Conservation (phyloP, 2,113 vertebrate genomes). For the Rhinolophus sinicus region DNA sequence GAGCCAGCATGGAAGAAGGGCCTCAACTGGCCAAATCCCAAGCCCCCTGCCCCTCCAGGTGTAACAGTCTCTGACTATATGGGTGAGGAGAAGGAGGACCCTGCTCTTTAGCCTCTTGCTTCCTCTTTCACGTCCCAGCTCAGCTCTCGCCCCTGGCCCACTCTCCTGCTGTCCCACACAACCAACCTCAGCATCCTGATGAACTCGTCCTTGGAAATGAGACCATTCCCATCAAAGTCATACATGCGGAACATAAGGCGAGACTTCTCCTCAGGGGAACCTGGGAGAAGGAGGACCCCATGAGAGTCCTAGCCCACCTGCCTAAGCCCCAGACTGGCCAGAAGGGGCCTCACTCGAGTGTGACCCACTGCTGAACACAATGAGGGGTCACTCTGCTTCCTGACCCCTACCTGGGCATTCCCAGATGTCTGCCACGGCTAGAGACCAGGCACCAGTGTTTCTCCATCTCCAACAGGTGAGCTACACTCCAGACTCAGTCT, state of each 20-base stretch:
- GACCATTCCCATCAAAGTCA: slow-evolving; percentile 89
- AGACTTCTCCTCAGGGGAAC: slow-evolving; percentile 92
- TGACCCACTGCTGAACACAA: background rate
- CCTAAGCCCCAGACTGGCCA: background rate
- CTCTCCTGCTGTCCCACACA: background rate
- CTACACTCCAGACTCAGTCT: background rate
- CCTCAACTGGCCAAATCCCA: background rate
- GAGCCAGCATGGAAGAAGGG: background rate
- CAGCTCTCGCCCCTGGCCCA: background rate
- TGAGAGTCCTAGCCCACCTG: background rate
- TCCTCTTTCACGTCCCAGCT: background rate
- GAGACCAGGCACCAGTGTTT: background rate
- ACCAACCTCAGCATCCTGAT: slow-evolving; percentile 90
- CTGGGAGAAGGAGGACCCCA: slow-evolving; percentile 72
- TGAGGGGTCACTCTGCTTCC: background rate
- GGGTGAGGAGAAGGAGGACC: background rate
- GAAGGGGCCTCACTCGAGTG: background rate
- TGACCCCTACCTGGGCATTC: background rate
- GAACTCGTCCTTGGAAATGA: slow-evolving; percentile 92
- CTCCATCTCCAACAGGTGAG: background rate
- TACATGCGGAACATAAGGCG: slow-evolving; percentile 93
- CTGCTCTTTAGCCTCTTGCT: background rate
- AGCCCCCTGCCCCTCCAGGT: background rate
- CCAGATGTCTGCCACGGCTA: background rate
- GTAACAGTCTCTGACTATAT: background rate